Evolutionary conservation across 2,888 invertebrate species (phyloP).

Genomic region (Anoncus sp.): DNA sequence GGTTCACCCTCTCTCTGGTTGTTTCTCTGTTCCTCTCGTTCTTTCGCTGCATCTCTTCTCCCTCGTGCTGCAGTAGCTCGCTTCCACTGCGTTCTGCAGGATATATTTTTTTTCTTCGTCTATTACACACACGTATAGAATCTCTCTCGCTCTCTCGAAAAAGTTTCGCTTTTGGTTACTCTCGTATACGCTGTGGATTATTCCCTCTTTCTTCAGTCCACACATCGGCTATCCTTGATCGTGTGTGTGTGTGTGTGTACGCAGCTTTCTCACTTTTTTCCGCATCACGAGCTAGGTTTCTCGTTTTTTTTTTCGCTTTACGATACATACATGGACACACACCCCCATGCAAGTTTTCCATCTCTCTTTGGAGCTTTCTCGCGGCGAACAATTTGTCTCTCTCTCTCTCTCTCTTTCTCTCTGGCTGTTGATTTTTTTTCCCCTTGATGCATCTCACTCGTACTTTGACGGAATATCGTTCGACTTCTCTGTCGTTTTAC

Average conservation of each 20-base stretch:
- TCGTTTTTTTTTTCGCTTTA: constrained; percentile 39
- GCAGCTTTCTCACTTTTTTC: constrained; percentile 21
- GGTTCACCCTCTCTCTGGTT: constrained; percentile 46
- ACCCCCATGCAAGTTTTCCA: constrained; percentile 33
- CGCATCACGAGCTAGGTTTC: constrained; percentile 11
- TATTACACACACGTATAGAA: too few relatives aligned
- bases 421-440: constrained; percentile 40
- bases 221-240: constrained; percentile 19
- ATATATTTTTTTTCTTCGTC: constrained; percentile 48
- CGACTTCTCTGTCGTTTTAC: not conserved
- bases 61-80: constrained; percentile 31
- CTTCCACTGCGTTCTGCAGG: constrained; percentile 34
- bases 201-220: constrained; percentile 3
- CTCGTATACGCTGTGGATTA: constrained; percentile 55
- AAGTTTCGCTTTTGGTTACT: constrained; percentile 56
- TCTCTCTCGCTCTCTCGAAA: constrained; percentile 56
- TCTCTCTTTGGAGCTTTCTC: constrained; percentile 25
- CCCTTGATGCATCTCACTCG: constrained; percentile 22
- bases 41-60: constrained; percentile 31
- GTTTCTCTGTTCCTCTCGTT: constrained; percentile 52
- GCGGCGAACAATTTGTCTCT: constrained; percentile 20
- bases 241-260: constrained; percentile 20
- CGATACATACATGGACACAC: not conserved
- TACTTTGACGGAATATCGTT: not conserved
- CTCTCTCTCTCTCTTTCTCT: constrained; percentile 51